Evolutionary conservation across 2,797 vertebrate genomes (phyloP), one percentile per base, ranked within the genome.

Genomic region (Centroberyx gerrardi): DNA sequence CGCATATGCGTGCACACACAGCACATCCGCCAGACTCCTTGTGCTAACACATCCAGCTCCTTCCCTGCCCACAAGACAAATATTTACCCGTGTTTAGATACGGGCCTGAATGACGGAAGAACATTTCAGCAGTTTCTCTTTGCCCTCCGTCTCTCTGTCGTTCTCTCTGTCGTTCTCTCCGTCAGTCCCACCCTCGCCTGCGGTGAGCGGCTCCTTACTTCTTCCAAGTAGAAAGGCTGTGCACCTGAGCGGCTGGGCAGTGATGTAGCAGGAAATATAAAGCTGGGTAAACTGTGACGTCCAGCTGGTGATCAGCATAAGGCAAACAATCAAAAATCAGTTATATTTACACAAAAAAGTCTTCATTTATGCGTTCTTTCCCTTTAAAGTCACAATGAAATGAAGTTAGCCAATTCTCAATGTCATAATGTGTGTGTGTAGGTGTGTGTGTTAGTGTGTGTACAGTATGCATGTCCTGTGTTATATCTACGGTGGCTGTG

Each of bases 51-150:
- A 83, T 84, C 78, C 67, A 73, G 73, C 64, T 68, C 77, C 85
- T 86, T 83, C 75, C 90, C 90, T 66, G 36, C 90, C 92, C 90
- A 92, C 87, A 93, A 92, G 68, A 78, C 82, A 93, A 94, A 95
- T 93, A 94, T 94, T 95, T 93, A 91, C 90, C 86, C 75, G 78
- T 72, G 77, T 88, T 92, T 86, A 83, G 85, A 91, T 88, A 91
- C 44, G 70, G 58, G 73, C 62, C 78, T 74, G 81, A 90, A 81
- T 62, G 85, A 78, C 17, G 36, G 69, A 62, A 78, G 62, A 78
- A 79, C 81, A 80, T 87, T 81, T 80, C 76, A 86, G 73, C 72
- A 74, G 59, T 72, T 75, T 76, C 40, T 72, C 82, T 73, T 66
- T 53, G 18, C 44, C 33, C 28, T 74, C 27, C 1, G 1, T 72